These are phyloP conservation scores for Drosophila nannoptera DNA, from an alignment of 1,140 invertebrate species.

Conservation along the genomic window DNA sequence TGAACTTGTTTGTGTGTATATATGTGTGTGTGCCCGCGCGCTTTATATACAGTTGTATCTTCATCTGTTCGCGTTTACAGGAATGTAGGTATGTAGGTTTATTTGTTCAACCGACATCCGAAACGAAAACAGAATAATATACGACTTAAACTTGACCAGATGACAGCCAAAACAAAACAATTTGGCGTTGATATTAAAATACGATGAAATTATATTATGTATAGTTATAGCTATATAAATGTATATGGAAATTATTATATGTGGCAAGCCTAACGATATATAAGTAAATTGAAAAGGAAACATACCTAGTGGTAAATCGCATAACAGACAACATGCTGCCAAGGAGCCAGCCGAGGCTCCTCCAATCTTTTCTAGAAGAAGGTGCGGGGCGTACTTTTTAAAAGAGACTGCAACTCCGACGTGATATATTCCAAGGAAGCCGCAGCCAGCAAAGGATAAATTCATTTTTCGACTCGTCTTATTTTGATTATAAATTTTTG, in stretches of 20 bases:
- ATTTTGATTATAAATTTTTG: not conserved
- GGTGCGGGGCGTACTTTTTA: conserved; percentile 96
- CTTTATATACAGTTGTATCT: not conserved
- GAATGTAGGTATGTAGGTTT: not conserved
- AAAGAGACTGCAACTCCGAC: conserved; percentile 98
- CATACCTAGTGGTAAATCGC: conserved; percentile 92
- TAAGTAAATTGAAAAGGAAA: not conserved
- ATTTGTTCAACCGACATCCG: no score
- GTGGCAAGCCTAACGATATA: not conserved
- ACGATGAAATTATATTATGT: not conserved
- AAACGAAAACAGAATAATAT: no score
- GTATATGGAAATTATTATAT: not conserved
- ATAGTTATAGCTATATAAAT: conserved; percentile 11
- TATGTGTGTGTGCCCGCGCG: no score
- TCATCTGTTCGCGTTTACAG: not conserved
- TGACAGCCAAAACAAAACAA: not conserved
- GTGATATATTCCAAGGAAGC: conserved; percentile 99
- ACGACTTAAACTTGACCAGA: not conserved
- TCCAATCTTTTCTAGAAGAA: conserved; percentile 93
- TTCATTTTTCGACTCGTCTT: conserved; percentile 82
- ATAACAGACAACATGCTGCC: conserved; percentile 94
- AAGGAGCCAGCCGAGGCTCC: conserved; percentile 98
- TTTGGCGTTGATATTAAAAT: not conserved
- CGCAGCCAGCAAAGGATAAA: conserved; percentile 98
- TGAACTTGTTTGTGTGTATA: conserved; percentile 16